Evolutionary conservation across 2,888 invertebrate genomes (phyloP).

Genomic region (Hyposoter dolosus): DNA sequence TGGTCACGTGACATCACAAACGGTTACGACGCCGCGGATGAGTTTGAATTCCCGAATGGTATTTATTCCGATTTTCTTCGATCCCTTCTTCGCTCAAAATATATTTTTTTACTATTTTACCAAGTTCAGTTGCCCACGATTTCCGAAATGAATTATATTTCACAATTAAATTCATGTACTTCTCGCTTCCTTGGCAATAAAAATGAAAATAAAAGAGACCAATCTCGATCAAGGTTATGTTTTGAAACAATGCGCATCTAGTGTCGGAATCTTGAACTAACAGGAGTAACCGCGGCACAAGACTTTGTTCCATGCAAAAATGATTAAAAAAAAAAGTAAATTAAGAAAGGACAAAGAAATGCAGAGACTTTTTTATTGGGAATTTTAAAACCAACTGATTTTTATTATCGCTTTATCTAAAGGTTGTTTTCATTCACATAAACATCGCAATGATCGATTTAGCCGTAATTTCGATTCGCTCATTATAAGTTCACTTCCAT

Average conservation of each 20-base stretch:
- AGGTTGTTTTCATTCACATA: constrained; percentile 51
- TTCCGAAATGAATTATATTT: neutral
- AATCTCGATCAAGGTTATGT: neutral
- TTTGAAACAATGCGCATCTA: neutral
- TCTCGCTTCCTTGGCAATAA: neutral
- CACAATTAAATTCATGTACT: neutral
- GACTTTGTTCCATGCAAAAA: neutral
- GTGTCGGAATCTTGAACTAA: neutral
- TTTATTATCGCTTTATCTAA: constrained; percentile 61
- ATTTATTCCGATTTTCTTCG: neutral
- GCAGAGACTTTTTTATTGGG: neutral
- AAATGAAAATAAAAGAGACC: neutral
- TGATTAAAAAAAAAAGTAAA: neutral
- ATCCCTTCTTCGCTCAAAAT: neutral
- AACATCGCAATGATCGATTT: constrained; percentile 54
- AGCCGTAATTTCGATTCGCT: constrained; percentile 50
- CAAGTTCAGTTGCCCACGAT: neutral
- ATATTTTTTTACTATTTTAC: neutral
- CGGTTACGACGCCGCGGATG: constrained; percentile 41
- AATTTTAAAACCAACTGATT: constrained; percentile 52
- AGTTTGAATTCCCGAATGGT: constrained; percentile 44
- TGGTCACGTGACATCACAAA: constrained; percentile 58
- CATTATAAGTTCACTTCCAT: constrained; percentile 18
- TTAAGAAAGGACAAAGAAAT: neutral
- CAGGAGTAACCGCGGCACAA: neutral